Conservation (phyloP, 2,797 vertebrate genomes). For the Platyrinchus mystaceus region DNA sequence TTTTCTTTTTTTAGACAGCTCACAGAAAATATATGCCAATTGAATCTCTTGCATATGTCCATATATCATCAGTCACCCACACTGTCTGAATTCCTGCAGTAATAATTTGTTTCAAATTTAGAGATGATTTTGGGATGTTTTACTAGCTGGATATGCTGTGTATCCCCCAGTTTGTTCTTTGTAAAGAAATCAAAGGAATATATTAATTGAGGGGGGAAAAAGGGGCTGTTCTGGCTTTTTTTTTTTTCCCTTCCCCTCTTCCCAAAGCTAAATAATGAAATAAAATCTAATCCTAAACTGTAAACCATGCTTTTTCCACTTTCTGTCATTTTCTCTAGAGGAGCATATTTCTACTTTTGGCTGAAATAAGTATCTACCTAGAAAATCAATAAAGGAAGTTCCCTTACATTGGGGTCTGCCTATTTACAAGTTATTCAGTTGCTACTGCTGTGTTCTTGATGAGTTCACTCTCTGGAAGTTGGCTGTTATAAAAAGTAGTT, state of each 20-base stretch:
- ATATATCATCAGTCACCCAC: background rate
- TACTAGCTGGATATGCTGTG: background rate
- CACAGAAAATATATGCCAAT: background rate
- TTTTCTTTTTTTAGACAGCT: background rate
- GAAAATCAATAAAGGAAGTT: background rate
- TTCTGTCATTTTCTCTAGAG: background rate
- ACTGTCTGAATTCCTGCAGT: background rate
- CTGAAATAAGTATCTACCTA: background rate
- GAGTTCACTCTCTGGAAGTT: background rate
- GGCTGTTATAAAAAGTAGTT: background rate
- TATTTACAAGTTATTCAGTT: background rate
- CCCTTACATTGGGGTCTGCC: background rate
- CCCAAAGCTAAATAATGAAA: background rate
- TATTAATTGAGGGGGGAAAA: background rate
- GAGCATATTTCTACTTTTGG: background rate
- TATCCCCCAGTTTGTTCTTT: background rate
- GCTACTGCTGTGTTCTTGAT: background rate
- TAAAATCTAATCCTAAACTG: background rate
- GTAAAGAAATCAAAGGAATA: background rate
- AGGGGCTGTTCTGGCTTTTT: background rate
- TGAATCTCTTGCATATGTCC: background rate
- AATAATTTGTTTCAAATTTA: background rate
- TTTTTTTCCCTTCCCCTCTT: accelerated
- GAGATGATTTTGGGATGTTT: background rate
- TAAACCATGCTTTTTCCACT: background rate